A percentile compares a stretch with the other conserved stretches of the same genome.
phyloP scores from a whole-genome alignment of 1,140 invertebrate genomes.

The Penaeus chinensis region DNA sequence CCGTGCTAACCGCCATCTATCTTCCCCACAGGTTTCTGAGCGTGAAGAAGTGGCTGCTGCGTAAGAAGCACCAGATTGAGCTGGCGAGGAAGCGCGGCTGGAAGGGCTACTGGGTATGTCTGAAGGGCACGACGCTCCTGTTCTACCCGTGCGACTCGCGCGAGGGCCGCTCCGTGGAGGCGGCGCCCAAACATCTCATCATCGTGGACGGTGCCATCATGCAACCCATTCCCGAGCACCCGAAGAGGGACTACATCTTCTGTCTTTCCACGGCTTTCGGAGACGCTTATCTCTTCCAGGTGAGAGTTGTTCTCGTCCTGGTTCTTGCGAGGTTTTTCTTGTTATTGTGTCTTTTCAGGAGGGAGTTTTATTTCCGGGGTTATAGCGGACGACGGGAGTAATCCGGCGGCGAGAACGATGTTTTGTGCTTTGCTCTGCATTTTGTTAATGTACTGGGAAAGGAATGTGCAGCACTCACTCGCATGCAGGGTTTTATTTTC shows the following conservation, averaged over 20 bases:
- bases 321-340: background rate
- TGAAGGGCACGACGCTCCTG: constrained; percentile 95
- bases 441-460: too few relatives aligned
- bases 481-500: too few relatives aligned
- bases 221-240: constrained; percentile 98
- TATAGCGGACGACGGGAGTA: background rate
- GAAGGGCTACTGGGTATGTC: constrained; percentile 98
- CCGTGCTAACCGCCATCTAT: background rate
- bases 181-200: constrained; percentile 93
- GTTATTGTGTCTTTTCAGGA: background rate
- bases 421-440: too few relatives aligned
- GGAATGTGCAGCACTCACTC: too few relatives aligned
- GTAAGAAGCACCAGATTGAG: constrained; percentile 97
- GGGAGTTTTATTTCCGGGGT: background rate
- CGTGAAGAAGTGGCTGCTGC: constrained; percentile 97
- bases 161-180: constrained; percentile 86
- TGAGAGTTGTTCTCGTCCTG: constrained; percentile 67
- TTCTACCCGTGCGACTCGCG: constrained; percentile 97
- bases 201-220: constrained; percentile 98
- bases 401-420: too few relatives aligned
- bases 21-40: constrained; percentile 86
- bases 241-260: constrained; percentile 97
- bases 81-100: constrained; percentile 93
- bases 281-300: constrained; percentile 97
- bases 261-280: constrained; percentile 97